Base-by-base conservation (phyloP, 2,113 vertebrate species). In the Rousettus leschenaultii region DNA sequence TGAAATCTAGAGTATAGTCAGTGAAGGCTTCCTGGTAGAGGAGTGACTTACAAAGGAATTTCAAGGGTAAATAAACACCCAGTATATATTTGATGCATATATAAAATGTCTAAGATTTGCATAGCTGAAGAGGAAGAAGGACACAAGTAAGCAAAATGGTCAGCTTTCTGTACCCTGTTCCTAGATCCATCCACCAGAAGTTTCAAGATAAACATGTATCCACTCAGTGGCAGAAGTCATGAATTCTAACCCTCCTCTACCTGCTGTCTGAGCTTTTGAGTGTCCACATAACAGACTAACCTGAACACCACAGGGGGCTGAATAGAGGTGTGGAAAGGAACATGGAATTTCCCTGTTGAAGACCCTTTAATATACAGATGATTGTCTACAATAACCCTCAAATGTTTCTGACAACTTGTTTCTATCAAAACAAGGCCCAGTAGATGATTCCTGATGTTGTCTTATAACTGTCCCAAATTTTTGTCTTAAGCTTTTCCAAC, bases 41-140 rank as follows among this genome's bases (percentile, higher is more conserved):
- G 28, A 89, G 15, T 61, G 28, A 51, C 26, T 92, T 35, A 48
- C 2, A 82, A 79, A 85, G 71, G 26, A 87, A 82, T 48, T 51
- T 59, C 4, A 70, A 70, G 30, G 43, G 14, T 87, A 1, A 40
- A 65, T 43, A 92, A 85, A 79, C 28, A 53, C 43, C 48, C 38
- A 73, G 24, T 43, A 94, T 80, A n/a, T 53, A 59, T 74, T 66
- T 66, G 48, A 59, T 82, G 61, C 45, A 68, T 68, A 65, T 55
- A 45, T 86, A 80, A 89, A 89, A 7, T 77, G 48, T n/a, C 38
- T 74, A 75, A 53, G 15, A 40, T 66, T 71, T 82, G 43, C 40
- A 55, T 28, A 78, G 9, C 24, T 71, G 24, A 70, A 63, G 24
- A 80, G 14, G 55, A 85, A 63, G 30, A 65, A 83, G 12, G 40